phyloP scores from a whole-genome alignment of 2,797 vertebrate species.

The Darevskia mixta region DNA sequence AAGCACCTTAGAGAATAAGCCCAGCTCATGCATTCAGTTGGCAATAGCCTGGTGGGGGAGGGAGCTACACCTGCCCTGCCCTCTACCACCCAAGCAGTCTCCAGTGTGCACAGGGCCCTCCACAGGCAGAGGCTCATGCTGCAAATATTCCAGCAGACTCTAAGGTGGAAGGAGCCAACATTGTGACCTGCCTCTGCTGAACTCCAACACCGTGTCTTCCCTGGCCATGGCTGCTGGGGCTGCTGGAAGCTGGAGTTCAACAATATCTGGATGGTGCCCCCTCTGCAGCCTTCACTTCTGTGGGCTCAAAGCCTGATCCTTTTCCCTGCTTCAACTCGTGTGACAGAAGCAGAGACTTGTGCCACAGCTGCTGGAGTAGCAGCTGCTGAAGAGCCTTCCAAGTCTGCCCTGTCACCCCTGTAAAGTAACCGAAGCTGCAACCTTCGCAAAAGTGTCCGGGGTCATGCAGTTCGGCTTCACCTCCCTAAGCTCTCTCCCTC shows the following conservation, averaged over 20 bases:
- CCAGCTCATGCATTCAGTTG: neutral
- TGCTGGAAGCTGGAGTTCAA: too few relatives aligned
- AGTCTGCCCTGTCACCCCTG: neutral
- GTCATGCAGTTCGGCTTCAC: neutral
- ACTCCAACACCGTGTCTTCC: too few relatives aligned
- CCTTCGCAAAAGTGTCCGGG: neutral
- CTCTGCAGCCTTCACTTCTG: too few relatives aligned
- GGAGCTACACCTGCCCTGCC: neutral
- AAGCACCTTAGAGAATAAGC: neutral
- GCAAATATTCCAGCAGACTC: too few relatives aligned
- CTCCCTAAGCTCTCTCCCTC: neutral
- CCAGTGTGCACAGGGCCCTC: neutral
- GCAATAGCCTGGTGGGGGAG: neutral
- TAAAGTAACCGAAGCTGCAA: neutral
- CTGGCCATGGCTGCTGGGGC: too few relatives aligned
- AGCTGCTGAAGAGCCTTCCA: too few relatives aligned
- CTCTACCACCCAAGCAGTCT: neutral
- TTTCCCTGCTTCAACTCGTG: too few relatives aligned
- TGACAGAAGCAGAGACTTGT: neutral
- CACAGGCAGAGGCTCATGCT: neutral
- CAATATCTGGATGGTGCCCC: too few relatives aligned
- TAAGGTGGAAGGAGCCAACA: too few relatives aligned
- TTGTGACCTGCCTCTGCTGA: too few relatives aligned
- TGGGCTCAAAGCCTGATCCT: too few relatives aligned
- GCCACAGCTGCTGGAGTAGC: neutral